Percentiles rank a stretch among this genome's conserved stretches.
Evolutionary conservation across 30 jellyfish, hydroid and myxozoan species (phyloP).

Genomic region (Aurelia sp.): DNA sequence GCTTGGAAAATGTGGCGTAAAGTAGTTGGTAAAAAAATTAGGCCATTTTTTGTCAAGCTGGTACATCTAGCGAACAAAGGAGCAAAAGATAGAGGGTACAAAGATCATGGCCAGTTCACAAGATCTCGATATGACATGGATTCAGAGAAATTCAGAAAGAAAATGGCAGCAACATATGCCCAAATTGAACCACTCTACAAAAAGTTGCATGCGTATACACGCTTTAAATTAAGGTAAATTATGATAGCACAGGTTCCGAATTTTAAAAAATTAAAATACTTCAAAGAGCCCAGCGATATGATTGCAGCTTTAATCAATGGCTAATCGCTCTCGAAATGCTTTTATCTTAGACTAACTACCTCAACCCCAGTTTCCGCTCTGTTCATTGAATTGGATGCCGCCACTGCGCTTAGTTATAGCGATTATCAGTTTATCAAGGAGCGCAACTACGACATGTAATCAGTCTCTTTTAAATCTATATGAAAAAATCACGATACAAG

Average conservation of each 20-base stretch:
- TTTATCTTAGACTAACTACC: no score
- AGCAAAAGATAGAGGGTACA: constrained; percentile 88
- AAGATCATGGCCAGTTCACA: constrained; percentile 86
- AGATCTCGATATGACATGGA: constrained; percentile 84
- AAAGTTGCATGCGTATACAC: constrained; percentile 83
- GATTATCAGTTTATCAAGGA: no score
- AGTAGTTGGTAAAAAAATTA: constrained; percentile 79
- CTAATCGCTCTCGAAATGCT: no score
- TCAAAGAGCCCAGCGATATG: no score
- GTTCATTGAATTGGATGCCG: no score
- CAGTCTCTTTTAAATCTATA: no score
- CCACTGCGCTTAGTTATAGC: no score
- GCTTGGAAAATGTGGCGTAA: constrained; percentile 92
- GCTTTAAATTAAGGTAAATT: constrained; percentile 82
- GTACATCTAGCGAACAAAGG: constrained; percentile 88
- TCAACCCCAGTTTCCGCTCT: no score
- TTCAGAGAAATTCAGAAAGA: constrained; percentile 53
- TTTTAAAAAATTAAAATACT: neutral
- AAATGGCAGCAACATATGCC: constrained; percentile 44
- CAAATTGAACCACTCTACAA: constrained; percentile 73
- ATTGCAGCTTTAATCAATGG: no score
- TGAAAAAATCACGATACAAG: no score
- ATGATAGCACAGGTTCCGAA: neutral
- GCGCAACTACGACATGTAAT: no score
- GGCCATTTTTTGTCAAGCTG: constrained; percentile 64